Base-by-base conservation (phyloP, 2,113 vertebrate genomes). In the Takifugu bimaculatus region DNA sequence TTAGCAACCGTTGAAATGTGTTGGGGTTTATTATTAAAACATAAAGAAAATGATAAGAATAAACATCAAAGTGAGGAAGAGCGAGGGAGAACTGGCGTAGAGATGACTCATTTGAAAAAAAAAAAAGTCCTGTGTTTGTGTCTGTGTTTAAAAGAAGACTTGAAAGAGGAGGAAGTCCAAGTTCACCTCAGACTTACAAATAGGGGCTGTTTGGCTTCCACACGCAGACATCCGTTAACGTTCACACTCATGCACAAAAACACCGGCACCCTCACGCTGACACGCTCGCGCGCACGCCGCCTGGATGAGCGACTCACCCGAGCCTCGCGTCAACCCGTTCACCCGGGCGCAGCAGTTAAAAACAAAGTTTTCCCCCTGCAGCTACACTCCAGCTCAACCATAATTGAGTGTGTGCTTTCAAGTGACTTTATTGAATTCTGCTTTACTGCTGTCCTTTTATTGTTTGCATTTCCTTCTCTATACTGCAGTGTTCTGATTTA, bases 141-240 rank as follows among this genome's bases (percentile, higher is more conserved):
- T 78, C 64, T 71, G 57, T 50, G 60, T 59, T 54, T 29, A 68
- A 63, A 68, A 54, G 51, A 74, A 48, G 27, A 72, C 63, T 74
- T 78, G 62, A 83, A 83, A 82, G 77, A 27, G 5, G 54, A 70
- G 74, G 75, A 85, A 83, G 69, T 75, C 68, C 62, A 82, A 77
- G 79, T 85, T 80, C 72, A 72, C 73, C 68, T 61, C 81, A 66
- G 72, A 76, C 71, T 78, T 77, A 84, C 76, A 61, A 39, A 79
- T 57, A 74, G 70, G 74, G 75, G 59, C 67, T 80, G 79, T 75
- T 78, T 83, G 62, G 68, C 65, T 70, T 74, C 67, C 59, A 84
- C 50, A 77, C 78, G 77, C 74, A 78, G 56, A 83, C 77, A 83
- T 84, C 81, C 63, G 71, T 80, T 84, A 71, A 76, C 80, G 72